Base-by-base conservation (phyloP, 2,888 invertebrate species). In the Pycnomerus fuliginosus region DNA sequence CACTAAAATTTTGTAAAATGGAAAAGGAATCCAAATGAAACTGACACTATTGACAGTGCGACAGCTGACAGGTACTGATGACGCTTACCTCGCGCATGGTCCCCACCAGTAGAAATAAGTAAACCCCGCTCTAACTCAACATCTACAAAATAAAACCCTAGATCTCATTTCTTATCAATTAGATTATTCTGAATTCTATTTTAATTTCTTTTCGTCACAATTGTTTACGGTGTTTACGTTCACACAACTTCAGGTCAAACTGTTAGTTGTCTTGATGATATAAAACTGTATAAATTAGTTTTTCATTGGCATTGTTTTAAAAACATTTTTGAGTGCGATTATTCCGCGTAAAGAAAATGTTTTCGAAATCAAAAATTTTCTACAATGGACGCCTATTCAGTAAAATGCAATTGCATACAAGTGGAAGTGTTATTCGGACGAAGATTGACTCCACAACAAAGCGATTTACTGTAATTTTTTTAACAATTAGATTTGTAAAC, bases 391-490 rank as follows among this genome's bases (percentile, higher is more conserved):
- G 10, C n/a, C n/a, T n/a, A n/a, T 23, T 48, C 14, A 15, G 48
- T 34, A 52, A 53, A 35, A 45, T 49, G 41, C 53, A n/a, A n/a
- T n/a, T 58, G 10, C 57, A 54, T 35, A 46, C 53, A 14, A 56
- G 42, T 46, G 41, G 49, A 29, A 67, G 58, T 56, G 61, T 68
- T 39, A 61, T 71, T 27, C 56, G 61, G 56, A 57, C 65, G 23
- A 58, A 66, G 55, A 59, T 68, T 43, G 68, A 71, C 46, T 43
- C 53, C 12, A 61, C 64, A 36, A 67, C 69, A 3, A 44, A 58
- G 40, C 60, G 62, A 48, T 71, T 61, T 53, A 56, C 56, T 50
- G 71, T 71, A 67, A 35, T 24, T 40, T 16, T 27, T 16, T 16
- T n/a, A n/a, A 25, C 27, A 16, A 25, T 39, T n/a, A n/a, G n/a